A percentile compares a stretch with the other conserved stretches of the same genome.
Conservation (phyloP, 1,140 invertebrate species). For the Aphis craccivora region DNA sequence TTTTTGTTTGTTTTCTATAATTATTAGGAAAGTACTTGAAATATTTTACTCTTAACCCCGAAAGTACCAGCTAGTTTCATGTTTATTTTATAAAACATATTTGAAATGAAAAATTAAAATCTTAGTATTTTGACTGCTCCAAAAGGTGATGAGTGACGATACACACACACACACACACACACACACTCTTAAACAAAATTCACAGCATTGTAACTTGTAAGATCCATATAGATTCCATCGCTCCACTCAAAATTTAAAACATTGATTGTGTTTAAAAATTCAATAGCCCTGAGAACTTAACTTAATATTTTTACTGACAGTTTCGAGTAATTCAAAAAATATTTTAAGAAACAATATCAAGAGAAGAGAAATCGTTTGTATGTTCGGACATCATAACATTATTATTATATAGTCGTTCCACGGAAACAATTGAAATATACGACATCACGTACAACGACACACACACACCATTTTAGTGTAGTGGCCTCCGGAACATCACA, state of each 20-base stretch:
- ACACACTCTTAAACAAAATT: no score
- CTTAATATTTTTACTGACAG: neutral
- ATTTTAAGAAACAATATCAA: neutral
- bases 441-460: neutral
- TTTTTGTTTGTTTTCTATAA: no score
- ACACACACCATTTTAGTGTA: neutral
- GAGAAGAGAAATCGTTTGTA: neutral
- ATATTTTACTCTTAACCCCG: neutral
- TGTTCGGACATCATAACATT: neutral
- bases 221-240: neutral
- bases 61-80: neutral
- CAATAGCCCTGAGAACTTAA: neutral
- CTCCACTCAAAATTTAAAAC: neutral
- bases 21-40: neutral
- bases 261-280: neutral
- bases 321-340: neutral
- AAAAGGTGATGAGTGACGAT: neutral
- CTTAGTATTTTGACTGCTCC: neutral
- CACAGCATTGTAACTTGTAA: neutral
- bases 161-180: no score
- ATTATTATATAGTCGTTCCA: neutral
- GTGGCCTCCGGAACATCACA: neutral
- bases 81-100: neutral
- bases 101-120: neutral
- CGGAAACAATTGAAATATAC: neutral